Conservation (phyloP, 2,113 vertebrate genomes). For the Chloropsis cyanopogon region DNA sequence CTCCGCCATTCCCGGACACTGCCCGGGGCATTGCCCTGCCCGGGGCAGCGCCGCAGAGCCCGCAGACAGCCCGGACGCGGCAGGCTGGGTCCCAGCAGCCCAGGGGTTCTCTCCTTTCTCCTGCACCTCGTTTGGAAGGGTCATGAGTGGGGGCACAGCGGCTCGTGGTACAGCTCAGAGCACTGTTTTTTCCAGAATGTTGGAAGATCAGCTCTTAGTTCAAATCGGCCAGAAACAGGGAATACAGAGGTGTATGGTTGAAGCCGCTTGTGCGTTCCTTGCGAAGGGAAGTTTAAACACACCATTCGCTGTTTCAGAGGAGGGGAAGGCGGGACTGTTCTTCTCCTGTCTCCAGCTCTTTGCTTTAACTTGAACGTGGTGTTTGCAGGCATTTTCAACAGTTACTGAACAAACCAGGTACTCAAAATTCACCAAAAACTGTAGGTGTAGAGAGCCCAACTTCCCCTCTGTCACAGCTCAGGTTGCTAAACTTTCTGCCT, state of each 20-base stretch:
- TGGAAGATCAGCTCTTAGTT: not conserved
- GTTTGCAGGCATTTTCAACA: not conserved
- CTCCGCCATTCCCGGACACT: not conserved
- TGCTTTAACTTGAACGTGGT: not conserved
- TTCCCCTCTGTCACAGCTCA: not conserved
- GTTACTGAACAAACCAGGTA: not conserved
- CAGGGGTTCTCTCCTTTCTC: not conserved
- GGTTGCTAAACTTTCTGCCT: not conserved
- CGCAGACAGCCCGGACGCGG: not conserved
- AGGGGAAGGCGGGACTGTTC: not conserved
- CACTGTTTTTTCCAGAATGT: accelerated
- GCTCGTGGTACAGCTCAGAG: not conserved
- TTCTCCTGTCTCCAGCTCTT: not conserved
- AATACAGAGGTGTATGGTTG: not conserved
- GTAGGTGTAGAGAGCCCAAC: not conserved
- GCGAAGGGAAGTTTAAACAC: not conserved
- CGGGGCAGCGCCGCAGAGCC: not conserved
- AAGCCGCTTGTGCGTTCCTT: accelerated
- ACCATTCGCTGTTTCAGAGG: not conserved
- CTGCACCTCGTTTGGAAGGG: not conserved
- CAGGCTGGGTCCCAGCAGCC: not conserved
- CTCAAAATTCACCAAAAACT: not conserved
- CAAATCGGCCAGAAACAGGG: not conserved
- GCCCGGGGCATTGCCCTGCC: no score
- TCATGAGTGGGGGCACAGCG: no score